Evolutionary conservation across 2,888 invertebrate species (phyloP), one percentile per base, ranked within the genome.

Genomic region (Hirtodrosophila alboralis): DNA sequence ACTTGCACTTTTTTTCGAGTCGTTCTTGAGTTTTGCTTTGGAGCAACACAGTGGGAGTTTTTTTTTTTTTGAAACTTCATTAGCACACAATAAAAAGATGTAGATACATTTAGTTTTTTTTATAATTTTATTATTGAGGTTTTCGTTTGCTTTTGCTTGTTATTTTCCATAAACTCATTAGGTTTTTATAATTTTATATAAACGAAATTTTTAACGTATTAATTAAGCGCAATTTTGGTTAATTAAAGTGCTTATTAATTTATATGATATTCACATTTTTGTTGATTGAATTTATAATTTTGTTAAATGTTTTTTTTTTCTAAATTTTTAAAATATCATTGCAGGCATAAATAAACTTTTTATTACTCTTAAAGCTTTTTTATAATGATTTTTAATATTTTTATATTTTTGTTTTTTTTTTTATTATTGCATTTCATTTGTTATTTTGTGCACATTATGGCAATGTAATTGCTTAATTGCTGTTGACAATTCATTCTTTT

Each of bases 71-170:
- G n/a, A n/a, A 56, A 37, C 53, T 75, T 83, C 45, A 85, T 80
- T 80, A 85, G 80, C 86, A 80, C 80, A 80, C 84, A 80, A 80
- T 80, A 72, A 79, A n/a, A 79, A 52, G 18, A 31, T 45, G 28
- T 56, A 36, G 61, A 61, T 52, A 31, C 27, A 43, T 16, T 52
- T 43, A 4, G 18, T 47, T 41, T 51, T 30, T 47, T 47, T 1
- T 18, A 18, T 18, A 18, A 3, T 3, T 1, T 18, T 1, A 5
- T 18, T 38, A 34, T 31, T 13, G 41, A n/a, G 16, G 12, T 36
- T 58, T 4, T 18, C 5, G 18, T 18, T 52, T 57, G 61, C 67
- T 56, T 57, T 64, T 52, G 67, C 67, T 77, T 45, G 49, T 60
- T 62, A 47, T 61, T 75, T 61, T 53, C 56, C 54, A 64, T 54